Base-by-base conservation (phyloP, 2,113 vertebrate genomes). In the Leptosomus discolor region DNA sequence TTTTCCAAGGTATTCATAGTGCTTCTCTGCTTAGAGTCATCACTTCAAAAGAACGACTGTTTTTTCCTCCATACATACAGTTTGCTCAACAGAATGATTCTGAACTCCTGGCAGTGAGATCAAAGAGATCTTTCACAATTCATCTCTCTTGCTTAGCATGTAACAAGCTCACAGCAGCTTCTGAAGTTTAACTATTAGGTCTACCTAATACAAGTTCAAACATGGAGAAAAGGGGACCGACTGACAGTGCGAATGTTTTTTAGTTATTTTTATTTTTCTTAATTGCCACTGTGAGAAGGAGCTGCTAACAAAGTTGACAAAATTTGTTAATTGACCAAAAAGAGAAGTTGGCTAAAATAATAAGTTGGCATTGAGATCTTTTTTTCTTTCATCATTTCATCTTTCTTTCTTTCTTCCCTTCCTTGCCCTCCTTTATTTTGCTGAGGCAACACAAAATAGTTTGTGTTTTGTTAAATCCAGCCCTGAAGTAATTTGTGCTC, bases 101-200 rank as follows among this genome's bases (percentile, higher is more conserved):
- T 89, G 70, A 94, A 53, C 48, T 95, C 43, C 81, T 87, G 92
- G 87, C 91, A 84, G 45, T 60, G 57, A 96, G 93, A 97, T 97
- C 92, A 98, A 97, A 97, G 73, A 84, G 50, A 41, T 60, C 19
- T 82, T 90, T 90, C 39, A 87, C 83, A 88, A 82, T 80, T 70
- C 36, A 11, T 17, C 50, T 92, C 9, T 83, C 75, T 92, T 63
- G 32, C 23, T 92, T 80, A 90, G 37, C 18, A 50, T 30, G 36
- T 58, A 95, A 71, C 26, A 88, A 85, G 48, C 53, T 83, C 56
- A 63, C 8, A 85, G 60, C 29, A 75, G 18, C 41, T 86, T 94
- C 46, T 92, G 88, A 90, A 86, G 77, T 12, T 77, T 94, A 73
- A 39, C 37, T 85, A 21, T 94, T 82, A 85, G 22, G 17, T 70